These are phyloP conservation scores for Drosophila neocordata DNA, from an alignment of 1,140 invertebrate species.

Conservation along the genomic window DNA sequence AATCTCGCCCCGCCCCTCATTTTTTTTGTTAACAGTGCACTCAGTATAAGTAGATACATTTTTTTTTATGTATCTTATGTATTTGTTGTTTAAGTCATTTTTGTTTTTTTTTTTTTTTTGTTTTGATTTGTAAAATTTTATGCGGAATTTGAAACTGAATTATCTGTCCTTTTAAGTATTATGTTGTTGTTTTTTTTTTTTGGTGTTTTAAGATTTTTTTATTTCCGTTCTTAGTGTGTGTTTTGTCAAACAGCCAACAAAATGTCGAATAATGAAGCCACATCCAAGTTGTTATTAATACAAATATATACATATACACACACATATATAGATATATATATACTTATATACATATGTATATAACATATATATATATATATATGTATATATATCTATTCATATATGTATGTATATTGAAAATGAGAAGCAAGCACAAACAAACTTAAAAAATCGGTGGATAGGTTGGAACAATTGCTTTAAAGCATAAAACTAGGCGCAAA, in stretches of 20 bases:
- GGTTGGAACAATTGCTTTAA: not conserved
- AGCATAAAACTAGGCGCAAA: not conserved
- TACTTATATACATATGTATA: not conserved
- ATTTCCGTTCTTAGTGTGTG: constrained; percentile 45
- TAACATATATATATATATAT: not conserved
- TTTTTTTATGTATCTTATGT: constrained; percentile 32
- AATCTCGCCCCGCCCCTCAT: constrained; percentile 82
- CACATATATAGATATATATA: constrained; percentile 3
- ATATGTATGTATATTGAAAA: constrained; percentile 17
- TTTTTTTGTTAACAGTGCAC: constrained; percentile 78
- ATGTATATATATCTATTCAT: constrained; percentile 8
- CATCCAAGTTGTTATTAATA: constrained; percentile 56
- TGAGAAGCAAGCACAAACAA: constrained; percentile 22
- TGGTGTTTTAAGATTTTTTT: too few species aligned
- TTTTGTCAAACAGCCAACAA: constrained; percentile 79
- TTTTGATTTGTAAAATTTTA: constrained; percentile 67
- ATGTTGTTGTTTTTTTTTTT: constrained; percentile 45
- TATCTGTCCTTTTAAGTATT: constrained; percentile 71
- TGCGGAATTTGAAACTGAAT: constrained; percentile 79
- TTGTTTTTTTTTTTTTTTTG: constrained; percentile 56
- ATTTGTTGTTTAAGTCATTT: constrained; percentile 19
- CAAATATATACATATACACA: not conserved
- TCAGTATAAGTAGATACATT: constrained; percentile 78
- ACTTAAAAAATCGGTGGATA: constrained; percentile 7
- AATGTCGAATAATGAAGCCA: constrained; percentile 78